A percentile compares a stretch with the other conserved stretches of the same genome.
phyloP scores from a whole-genome alignment of 2,888 invertebrate genomes.

The Sabatieria punctata region DNA sequence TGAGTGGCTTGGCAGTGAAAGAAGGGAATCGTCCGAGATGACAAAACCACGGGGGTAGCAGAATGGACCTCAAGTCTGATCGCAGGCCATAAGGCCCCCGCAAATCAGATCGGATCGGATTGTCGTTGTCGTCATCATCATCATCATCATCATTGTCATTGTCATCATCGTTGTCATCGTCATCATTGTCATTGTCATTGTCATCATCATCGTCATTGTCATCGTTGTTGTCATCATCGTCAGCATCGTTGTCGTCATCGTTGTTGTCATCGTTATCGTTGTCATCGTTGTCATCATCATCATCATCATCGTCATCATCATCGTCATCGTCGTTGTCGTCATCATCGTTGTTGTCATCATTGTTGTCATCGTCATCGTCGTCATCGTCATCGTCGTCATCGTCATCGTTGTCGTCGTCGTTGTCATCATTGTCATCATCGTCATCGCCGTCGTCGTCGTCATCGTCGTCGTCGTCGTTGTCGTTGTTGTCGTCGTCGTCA shows the following conservation, averaged over 20 bases:
- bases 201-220: conserved; percentile 4
- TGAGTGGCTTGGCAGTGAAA: no score
- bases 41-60: no score
- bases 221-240: no score
- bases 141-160: neutral
- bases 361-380: conserved; percentile 6
- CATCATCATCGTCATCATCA: conserved; percentile 5
- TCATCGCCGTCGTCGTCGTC: no score
- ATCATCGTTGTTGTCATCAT: conserved; percentile 4
- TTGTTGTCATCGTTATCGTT: neutral
- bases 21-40: no score
- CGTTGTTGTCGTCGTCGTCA: no score
- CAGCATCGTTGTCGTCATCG: no score
- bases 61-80: no score
- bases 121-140: neutral
- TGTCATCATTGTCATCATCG: no score
- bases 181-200: conserved; percentile 5
- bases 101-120: no score
- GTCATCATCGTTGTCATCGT: neutral
- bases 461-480: no score
- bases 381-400: conserved; percentile 6
- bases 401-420: conserved; percentile 5
- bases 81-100: no score
- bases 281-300: conserved; percentile 4
- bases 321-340: conserved; percentile 3